A percentile compares a stretch with the other conserved stretches of the same genome.
phyloP scores from a whole-genome alignment of 1,140 invertebrate genomes.

The Zaprionus gabonicus region DNA sequence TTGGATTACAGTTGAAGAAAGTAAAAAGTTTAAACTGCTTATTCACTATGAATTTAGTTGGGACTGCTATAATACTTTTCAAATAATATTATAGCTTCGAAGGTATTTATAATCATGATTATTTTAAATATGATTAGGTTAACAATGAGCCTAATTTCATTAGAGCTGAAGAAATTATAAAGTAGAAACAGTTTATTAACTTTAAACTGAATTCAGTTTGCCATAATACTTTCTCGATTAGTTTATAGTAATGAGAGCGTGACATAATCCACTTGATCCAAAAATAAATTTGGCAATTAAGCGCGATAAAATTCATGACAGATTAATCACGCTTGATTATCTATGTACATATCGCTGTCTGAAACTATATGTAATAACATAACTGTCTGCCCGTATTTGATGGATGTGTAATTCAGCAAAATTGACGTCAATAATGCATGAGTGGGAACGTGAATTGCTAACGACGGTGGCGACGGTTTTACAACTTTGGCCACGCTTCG shows the following conservation, averaged over 20 bases:
- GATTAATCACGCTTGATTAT: background rate
- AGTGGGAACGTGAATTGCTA: background rate
- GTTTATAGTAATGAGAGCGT: background rate
- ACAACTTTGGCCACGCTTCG: slow-evolving; percentile 5
- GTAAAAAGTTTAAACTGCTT: background rate
- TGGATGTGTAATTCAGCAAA: slow-evolving; percentile 11
- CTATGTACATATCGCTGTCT: background rate
- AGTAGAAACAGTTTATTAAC: background rate
- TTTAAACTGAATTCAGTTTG: background rate
- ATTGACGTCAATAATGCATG: slow-evolving; percentile 30
- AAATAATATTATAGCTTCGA: background rate
- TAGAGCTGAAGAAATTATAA: background rate
- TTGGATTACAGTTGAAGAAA: background rate
- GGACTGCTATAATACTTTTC: background rate
- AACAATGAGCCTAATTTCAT: too few species aligned
- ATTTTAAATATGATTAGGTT: too few species aligned
- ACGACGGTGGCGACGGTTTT: background rate
- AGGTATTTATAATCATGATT: too few species aligned
- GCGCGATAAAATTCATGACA: background rate
- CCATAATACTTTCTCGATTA: background rate
- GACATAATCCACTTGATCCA: background rate
- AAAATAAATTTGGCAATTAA: background rate
- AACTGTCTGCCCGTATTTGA: slow-evolving; percentile 9
- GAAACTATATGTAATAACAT: background rate
- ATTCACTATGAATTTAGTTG: background rate